Evolutionary conservation across 2,797 vertebrate genomes (phyloP), one percentile per base, ranked within the genome.

Genomic region (Stomatorhinus walkeri): DNA sequence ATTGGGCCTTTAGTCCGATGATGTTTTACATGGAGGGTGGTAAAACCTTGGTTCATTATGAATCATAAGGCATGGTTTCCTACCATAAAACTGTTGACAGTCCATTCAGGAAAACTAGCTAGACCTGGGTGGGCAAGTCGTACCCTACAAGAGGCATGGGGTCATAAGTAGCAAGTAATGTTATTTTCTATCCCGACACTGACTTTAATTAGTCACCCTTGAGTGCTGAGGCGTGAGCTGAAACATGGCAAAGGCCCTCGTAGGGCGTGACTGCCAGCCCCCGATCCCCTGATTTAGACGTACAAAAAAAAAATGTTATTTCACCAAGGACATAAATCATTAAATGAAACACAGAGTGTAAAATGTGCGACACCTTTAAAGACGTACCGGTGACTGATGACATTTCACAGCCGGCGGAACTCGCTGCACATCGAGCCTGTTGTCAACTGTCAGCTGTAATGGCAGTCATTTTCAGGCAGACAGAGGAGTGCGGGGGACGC

Each of bases 281-380:
- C 83, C 9, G 22, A 85, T 85, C 43, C 46, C 83, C 83, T 49
- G 83, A 85, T 85, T 85, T 85, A 85, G 54, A 87, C 32, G 24
- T 88, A 56, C 79, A 87, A 87, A 85, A 83, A 83, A 68, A 56
- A 88, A 90, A 48, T 88, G 48, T 90, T 87, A 86, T 85, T 61
- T 87, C 86, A 91, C 89, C 87, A 85, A 88, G 88, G 88, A 87
- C 86, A 87, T 64, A 89, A 90, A 90, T 91, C 91, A 90, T 91
- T 90, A 89, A 88, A 89, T 56, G 90, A 88, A 79, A 88, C 24
- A 87, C 72, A 81, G 64, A 88, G 64, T 72, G 87, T 88, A 87
- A 85, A 83, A 88, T 56, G 64, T 22, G 79, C 40, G 49, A 51
- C 88, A 87, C 91, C 84, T 91, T 87, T 88, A 88, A 89, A 91